Percentiles rank a stretch among this genome's conserved stretches.
These are phyloP conservation scores for Saturnia japonica DNA, from an alignment of 2,888 invertebrate genomes.

Conservation along the genomic window DNA sequence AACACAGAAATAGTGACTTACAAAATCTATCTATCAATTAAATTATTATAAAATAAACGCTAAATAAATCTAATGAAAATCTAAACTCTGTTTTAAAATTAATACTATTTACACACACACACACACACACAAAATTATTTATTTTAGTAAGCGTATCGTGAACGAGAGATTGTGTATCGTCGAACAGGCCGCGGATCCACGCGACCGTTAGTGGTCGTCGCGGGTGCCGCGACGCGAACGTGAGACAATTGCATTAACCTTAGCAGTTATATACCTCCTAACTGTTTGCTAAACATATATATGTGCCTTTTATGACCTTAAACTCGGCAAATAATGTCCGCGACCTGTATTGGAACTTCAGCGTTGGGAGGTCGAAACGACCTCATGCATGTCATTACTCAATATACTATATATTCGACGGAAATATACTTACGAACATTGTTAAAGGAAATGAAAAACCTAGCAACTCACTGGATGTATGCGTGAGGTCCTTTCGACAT, in stretches of 20 bases:
- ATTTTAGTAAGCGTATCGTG: constrained; percentile 7
- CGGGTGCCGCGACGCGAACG: background rate
- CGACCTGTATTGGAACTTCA: background rate
- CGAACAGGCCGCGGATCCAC: constrained; percentile 18
- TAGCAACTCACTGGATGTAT: too few species aligned
- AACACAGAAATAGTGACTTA: background rate
- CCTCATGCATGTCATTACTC: background rate
- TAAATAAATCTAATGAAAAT: constrained; percentile 15
- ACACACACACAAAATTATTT: background rate
- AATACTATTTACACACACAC: background rate
- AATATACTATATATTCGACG: too few species aligned
- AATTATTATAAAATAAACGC: background rate
- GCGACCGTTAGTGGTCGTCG: constrained; percentile 19
- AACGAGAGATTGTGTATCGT: constrained; percentile 7
- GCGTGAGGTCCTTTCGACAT: background rate
- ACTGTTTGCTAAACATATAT: background rate
- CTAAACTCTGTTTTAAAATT: constrained; percentile 10
- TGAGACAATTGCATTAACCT: background rate
- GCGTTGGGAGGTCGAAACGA: background rate
- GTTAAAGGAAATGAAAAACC: too few species aligned
- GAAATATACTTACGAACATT: too few species aligned
- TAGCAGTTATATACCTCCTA: background rate
- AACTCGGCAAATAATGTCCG: background rate
- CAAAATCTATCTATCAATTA: background rate
- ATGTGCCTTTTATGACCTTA: background rate